phyloP scores from a whole-genome alignment of 2,888 invertebrate genomes.

The Capitulum mitella region DNA sequence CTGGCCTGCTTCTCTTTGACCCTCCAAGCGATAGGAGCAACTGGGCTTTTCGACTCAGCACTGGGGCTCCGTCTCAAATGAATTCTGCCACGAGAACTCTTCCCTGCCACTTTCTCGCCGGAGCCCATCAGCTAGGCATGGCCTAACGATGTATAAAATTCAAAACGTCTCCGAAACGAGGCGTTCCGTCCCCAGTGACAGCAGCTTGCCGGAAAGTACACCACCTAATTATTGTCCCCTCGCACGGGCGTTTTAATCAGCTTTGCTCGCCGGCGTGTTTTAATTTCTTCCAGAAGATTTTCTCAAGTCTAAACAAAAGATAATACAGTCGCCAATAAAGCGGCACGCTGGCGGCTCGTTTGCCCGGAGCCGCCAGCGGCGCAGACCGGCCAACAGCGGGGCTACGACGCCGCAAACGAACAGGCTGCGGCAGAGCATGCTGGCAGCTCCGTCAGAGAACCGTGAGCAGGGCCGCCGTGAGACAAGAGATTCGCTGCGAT shows the following conservation, averaged over 20 bases:
- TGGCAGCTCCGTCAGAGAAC: too few species aligned
- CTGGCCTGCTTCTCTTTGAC: too few species aligned
- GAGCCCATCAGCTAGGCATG: constrained; percentile 10
- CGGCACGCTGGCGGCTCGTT: neutral
- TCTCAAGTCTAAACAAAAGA: constrained; percentile 25
- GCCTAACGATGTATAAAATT: constrained; percentile 21
- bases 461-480: too few species aligned
- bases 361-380: neutral
- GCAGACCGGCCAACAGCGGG: too few species aligned
- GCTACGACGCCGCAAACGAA: too few species aligned
- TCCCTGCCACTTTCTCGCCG: neutral
- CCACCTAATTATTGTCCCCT: constrained; percentile 21
- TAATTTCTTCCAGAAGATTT: constrained; percentile 25
- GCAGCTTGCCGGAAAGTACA: constrained; percentile 9
- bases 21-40: too few species aligned
- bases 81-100: neutral
- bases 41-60: too few species aligned
- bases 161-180: constrained; percentile 16
- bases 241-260: neutral
- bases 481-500: too few species aligned
- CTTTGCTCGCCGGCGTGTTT: constrained; percentile 14
- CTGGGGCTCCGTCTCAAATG: too few species aligned
- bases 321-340: constrained; percentile 18
- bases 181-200: neutral
- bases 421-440: too few species aligned